Conservation (phyloP, 2,888 invertebrate species). For the Microplitis manilae region DNA sequence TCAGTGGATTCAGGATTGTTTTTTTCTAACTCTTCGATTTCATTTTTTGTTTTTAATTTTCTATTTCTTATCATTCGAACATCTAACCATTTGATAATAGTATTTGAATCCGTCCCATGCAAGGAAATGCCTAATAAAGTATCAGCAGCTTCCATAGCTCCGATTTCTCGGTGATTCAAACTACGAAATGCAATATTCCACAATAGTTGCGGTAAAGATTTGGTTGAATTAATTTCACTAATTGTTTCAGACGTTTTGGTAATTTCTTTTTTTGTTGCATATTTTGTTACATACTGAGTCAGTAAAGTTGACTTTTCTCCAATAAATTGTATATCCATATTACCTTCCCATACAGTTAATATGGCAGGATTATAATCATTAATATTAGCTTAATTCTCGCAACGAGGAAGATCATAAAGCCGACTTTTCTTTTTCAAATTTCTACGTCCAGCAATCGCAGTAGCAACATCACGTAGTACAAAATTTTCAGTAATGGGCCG, state of each 20-base stretch:
- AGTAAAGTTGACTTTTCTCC: too few species aligned
- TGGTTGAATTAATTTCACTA: constrained; percentile 56
- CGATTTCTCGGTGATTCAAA: constrained; percentile 36
- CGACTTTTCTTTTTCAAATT: constrained; percentile 51
- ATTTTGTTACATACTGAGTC: too few species aligned
- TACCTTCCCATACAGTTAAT: constrained; percentile 56
- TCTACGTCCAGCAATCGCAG: constrained; percentile 56
- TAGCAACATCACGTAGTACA: constrained; percentile 49
- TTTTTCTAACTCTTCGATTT: constrained; percentile 27
- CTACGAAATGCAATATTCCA: constrained; percentile 49
- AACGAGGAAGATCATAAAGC: constrained; percentile 55
- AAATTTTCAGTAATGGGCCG: constrained; percentile 50
- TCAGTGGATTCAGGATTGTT: constrained; percentile 41
- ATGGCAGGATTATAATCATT: constrained; percentile 60
- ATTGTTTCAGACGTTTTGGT: constrained; percentile 48
- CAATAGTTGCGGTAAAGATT: constrained; percentile 52
- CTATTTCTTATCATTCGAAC: too few species aligned
- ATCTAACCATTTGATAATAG: too few species aligned
- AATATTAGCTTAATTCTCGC: constrained; percentile 46
- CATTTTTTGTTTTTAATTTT: too few species aligned
- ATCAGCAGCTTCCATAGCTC: constrained; percentile 48
- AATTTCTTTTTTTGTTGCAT: constrained; percentile 58
- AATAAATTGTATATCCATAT: too few species aligned
- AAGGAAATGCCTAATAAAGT: constrained; percentile 35
- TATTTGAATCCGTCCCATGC: constrained; percentile 34